phyloP scores from a whole-genome alignment of 1,140 invertebrate species.

The Ectropis grisescens region DNA sequence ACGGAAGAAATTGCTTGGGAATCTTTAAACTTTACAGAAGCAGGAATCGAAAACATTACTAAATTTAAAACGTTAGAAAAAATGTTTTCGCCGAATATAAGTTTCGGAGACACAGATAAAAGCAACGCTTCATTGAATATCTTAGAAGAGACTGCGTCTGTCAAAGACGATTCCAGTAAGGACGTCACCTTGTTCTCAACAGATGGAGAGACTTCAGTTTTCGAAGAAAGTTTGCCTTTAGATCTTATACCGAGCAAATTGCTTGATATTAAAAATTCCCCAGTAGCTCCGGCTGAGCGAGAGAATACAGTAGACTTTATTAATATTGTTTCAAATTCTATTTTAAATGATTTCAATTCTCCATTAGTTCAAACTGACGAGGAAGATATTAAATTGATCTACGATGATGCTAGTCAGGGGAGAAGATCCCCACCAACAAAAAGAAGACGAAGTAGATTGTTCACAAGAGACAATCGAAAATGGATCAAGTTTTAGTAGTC shows the following conservation, averaged over 20 bases:
- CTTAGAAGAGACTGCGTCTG: conserved; percentile 9
- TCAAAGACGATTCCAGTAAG: conserved; percentile 24
- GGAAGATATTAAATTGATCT: conserved; percentile 48
- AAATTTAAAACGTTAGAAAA: conserved; percentile 23
- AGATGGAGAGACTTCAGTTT: conserved; percentile 49
- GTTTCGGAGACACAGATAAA: conserved; percentile 32
- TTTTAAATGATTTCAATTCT: conserved; percentile 49
- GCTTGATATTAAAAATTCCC: conserved; percentile 17
- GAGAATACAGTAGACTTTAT: conserved; percentile 14
- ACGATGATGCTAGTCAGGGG: conserved; percentile 33
- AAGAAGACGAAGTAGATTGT: conserved; percentile 24
- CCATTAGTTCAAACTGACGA: conserved; percentile 34
- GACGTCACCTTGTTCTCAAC: conserved; percentile 55
- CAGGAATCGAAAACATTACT: conserved; percentile 32
- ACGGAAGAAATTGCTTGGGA: conserved; percentile 46
- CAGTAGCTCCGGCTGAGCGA: conserved; percentile 7
- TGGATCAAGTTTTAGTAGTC: conserved; percentile 21
- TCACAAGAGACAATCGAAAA: conserved; percentile 22
- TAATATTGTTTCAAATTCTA: conserved; percentile 34
- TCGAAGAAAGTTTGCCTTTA: conserved; percentile 64
- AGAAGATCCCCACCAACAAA: conserved; percentile 6
- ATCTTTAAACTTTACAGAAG: conserved; percentile 38
- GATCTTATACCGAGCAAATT: conserved; percentile 40
- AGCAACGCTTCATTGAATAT: conserved; percentile 2
- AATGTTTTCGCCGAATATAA: conserved; percentile 44